phyloP scores from a whole-genome alignment of 2,113 vertebrate genomes.

The Neodon shergylaensis region DNA sequence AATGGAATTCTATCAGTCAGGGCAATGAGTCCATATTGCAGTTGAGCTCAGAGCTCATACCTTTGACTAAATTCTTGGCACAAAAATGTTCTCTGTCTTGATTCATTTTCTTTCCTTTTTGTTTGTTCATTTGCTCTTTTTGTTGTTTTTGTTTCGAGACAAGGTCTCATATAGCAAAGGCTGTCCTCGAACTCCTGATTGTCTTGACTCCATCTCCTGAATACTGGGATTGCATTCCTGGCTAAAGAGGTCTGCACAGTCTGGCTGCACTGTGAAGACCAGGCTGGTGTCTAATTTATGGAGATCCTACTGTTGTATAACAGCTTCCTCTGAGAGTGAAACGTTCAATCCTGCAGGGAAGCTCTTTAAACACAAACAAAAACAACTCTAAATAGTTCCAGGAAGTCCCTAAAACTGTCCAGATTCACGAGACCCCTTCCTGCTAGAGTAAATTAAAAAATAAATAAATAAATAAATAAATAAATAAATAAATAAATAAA shows the following conservation, averaged over 20 bases:
- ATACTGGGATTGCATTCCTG: neutral
- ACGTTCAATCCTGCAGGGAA: neutral
- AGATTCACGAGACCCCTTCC: neutral
- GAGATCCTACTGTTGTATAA: neutral
- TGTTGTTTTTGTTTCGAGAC: neutral
- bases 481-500: neutral
- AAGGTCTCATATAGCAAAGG: neutral
- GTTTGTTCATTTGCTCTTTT: neutral
- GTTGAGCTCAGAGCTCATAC: too few species aligned
- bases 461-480: too few species aligned
- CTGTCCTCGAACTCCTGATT: neutral
- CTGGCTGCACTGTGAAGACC: neutral
- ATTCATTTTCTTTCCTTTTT: neutral
- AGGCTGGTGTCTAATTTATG: neutral
- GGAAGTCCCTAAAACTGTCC: neutral
- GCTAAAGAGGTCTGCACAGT: neutral
- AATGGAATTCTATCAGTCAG: slow-evolving; percentile 2
- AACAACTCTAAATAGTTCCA: neutral
- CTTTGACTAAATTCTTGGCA: neutral
- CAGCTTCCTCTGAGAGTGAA: neutral
- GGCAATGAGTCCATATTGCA: neutral
- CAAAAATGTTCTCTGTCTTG: neutral
- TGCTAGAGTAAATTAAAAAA: neutral
- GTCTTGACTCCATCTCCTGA: neutral
- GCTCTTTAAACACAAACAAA: neutral